Base-by-base conservation (phyloP, 2,113 vertebrate genomes). In the Scophthalmus maximus region DNA sequence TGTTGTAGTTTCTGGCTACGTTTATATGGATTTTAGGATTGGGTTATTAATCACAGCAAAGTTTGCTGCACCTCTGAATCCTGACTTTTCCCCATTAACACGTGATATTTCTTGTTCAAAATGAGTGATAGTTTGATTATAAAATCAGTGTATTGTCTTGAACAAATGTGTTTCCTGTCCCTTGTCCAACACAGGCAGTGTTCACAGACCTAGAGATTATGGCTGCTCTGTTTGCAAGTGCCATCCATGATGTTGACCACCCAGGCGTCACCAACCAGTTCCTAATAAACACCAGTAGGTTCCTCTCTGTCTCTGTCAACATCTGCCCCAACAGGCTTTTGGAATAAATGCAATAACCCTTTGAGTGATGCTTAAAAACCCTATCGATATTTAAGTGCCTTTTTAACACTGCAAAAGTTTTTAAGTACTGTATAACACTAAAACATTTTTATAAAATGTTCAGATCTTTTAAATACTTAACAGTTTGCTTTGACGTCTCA, bases 241-340 rank as follows among this genome's bases (percentile, higher is more conserved):
- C 97, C 73, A 97, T 98, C 83, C 97, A 98, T 0, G 96, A 98
- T 0, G 96, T 97, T 0, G 96, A 98, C 73, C 96, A 98, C 59
- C 96, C 96, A 0, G 96, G 96, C 1, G 95, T 98, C 38, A 95
- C 95, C 78, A 98, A 98, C 88, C 96, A 98, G 89, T 98, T 97
- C 82, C 95, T 97, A 81, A 96, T 98, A 83, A 97, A 97, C 91
- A 97, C 96, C 81, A 96, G 96, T 98, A 91, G 81, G 94, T 6
- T 53, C 7, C n/a, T 40, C 1, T 27, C 5, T 23, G 17, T 68
- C 47, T 53, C 42, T 34, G 32, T 38, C 2, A 2, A 40, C 30
- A 64, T 36, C 22, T 23, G 47, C 25, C 1, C 5, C 2, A 30
- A 36, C 9, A 36, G 34, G 14, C 9, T n/a, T n/a, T 18, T 52